These are phyloP conservation scores for Cisticola juncidis DNA, from an alignment of 2,113 vertebrate genomes.

Conservation along the genomic window DNA sequence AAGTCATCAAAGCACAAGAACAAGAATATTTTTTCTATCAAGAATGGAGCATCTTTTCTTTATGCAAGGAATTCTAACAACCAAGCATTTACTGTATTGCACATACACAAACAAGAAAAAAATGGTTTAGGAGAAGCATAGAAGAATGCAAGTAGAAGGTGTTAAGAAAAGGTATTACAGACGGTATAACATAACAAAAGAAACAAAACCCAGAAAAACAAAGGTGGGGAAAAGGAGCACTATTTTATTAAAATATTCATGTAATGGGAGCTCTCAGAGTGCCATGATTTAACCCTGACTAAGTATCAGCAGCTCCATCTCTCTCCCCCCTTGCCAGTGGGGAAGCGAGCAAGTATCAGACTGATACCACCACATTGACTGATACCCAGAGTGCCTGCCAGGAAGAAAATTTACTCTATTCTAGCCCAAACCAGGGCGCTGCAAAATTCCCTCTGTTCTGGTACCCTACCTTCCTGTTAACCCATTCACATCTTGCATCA, in stretches of 20 bases:
- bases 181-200: not conserved
- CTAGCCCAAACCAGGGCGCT: not conserved
- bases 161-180: not conserved
- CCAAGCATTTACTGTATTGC: not conserved
- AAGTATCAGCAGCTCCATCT: not conserved
- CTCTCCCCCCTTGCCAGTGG: no score
- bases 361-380: not conserved
- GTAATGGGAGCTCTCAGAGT: not conserved
- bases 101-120: not conserved
- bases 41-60: not conserved
- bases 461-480: not conserved
- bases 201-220: not conserved
- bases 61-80: not conserved
- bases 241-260: not conserved
- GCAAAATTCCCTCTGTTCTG: not conserved
- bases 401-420: not conserved
- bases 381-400: not conserved
- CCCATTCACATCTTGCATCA: not conserved
- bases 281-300: not conserved
- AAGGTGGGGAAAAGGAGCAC: not conserved
- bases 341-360: rapidly evolving
- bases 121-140: not conserved
- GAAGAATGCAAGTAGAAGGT: not conserved
- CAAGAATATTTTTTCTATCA: not conserved
- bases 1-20: not conserved